These are phyloP conservation scores for Fistularia commersonii DNA, from an alignment of 2,797 vertebrate genomes.

Conservation along the genomic window DNA sequence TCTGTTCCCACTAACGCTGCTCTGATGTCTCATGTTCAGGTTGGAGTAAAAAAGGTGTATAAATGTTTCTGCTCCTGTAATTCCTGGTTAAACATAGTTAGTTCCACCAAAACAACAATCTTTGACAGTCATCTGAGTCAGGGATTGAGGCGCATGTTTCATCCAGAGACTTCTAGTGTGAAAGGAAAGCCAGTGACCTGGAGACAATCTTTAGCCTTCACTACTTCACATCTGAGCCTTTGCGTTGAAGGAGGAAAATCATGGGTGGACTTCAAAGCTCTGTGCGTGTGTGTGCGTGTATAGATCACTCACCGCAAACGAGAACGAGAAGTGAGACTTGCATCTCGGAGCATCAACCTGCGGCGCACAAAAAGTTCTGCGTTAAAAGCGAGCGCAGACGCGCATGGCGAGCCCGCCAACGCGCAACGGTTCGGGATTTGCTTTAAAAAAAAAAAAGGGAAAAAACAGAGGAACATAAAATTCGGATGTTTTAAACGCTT, in stretches of 20 bases:
- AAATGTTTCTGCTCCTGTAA: no score
- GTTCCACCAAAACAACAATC: no score
- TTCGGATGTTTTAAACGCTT: no score
- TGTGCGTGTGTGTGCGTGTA: background rate
- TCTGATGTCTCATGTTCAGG: no score
- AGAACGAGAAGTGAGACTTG: slow-evolving; percentile 49
- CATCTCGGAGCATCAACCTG: slow-evolving; percentile 62
- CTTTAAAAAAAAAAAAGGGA: no score
- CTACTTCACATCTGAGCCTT: slow-evolving; percentile 39
- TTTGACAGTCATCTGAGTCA: no score
- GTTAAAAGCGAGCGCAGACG: background rate
- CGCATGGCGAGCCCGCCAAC: slow-evolving; percentile 12
- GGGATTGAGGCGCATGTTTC: slow-evolving; percentile 1
- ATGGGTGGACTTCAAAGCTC: slow-evolving; percentile 38
- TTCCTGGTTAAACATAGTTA: no score
- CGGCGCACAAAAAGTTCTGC: no score
- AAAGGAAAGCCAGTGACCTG: slow-evolving; percentile 36
- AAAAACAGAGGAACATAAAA: no score
- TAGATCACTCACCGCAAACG: slow-evolving; percentile 64
- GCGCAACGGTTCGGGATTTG: no score
- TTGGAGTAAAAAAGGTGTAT: no score
- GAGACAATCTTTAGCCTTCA: slow-evolving; percentile 6
- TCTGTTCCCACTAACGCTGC: no score
- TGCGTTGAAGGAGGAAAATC: slow-evolving; percentile 24
- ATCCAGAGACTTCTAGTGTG: slow-evolving; percentile 24